Evolutionary conservation across 30 jellyfish, hydroid and myxozoan genomes (phyloP).

Genomic region (Calvadosia cruxmelitensis): DNA sequence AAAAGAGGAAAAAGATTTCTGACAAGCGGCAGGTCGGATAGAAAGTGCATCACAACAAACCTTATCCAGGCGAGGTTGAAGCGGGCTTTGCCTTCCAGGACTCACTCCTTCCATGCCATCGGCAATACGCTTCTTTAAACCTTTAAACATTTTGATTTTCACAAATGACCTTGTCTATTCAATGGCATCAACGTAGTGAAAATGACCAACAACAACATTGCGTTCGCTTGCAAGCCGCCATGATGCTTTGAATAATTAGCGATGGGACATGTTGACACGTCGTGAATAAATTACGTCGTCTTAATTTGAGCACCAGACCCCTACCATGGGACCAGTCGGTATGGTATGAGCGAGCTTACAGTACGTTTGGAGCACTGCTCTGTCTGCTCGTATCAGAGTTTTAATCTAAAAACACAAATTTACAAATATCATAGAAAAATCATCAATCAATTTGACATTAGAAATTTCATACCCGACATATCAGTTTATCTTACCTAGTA

Average conservation of each 20-base stretch:
- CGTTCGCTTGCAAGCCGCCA: not conserved
- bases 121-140: constrained; percentile 79
- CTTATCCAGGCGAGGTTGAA: constrained; percentile 40
- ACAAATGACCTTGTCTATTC: not conserved
- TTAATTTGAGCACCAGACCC: too few species aligned
- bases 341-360: too few species aligned
- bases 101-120: constrained; percentile 97
- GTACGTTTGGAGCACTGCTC: too few species aligned
- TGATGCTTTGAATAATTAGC: not conserved
- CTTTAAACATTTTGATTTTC: constrained; percentile 33
- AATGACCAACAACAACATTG: not conserved
- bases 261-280: constrained; percentile 2
- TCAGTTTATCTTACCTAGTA: too few species aligned
- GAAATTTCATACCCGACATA: too few species aligned
- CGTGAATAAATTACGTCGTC: not conserved
- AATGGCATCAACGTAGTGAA: not conserved
- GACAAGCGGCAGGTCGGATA: too few species aligned
- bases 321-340: not conserved
- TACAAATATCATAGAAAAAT: too few species aligned
- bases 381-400: too few species aligned
- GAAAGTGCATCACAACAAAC: not conserved
- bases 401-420: too few species aligned
- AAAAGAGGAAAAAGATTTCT: not conserved
- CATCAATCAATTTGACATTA: too few species aligned
- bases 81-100: constrained; percentile 93